Evolutionary conservation across 2,888 invertebrate genomes (phyloP).

Genomic region (Diarsia dahlii): DNA sequence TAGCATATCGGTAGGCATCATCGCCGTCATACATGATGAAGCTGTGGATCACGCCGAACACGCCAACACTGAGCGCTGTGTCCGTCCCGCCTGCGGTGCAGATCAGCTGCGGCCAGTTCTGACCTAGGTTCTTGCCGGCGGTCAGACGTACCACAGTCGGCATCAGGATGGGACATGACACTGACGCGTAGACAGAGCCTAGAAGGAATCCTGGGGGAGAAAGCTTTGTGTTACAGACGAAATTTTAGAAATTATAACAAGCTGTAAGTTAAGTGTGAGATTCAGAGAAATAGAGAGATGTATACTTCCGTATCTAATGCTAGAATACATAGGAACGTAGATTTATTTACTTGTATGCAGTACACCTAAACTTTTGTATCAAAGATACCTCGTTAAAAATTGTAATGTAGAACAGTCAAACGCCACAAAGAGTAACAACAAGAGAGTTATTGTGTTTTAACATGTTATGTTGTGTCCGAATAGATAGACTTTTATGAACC

Average conservation of each 20-base stretch:
- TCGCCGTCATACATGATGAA: slow-evolving; percentile 79
- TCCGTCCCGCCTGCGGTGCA: slow-evolving; percentile 85
- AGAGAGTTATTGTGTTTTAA: not conserved
- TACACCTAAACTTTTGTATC: not conserved
- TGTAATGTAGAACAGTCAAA: not conserved
- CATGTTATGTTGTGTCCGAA: not conserved
- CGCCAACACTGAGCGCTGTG: slow-evolving; percentile 85
- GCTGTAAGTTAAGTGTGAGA: not conserved
- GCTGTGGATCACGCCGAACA: slow-evolving; percentile 82
- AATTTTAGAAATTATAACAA: not conserved
- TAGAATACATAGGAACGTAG: not conserved
- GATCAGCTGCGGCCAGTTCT: slow-evolving; percentile 84
- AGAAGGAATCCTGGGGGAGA: slow-evolving; percentile 78
- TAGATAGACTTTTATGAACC: not conserved
- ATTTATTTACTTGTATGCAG: not conserved
- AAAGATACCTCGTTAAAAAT: not conserved
- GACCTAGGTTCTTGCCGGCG: slow-evolving; percentile 66
- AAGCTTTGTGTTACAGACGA: not conserved
- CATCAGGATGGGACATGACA: slow-evolving; percentile 84
- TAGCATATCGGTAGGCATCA: slow-evolving; percentile 79
- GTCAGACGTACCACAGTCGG: slow-evolving; percentile 78
- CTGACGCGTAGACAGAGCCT: slow-evolving; percentile 84
- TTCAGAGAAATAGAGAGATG: not conserved
- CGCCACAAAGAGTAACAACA: not conserved
- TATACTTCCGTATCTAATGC: not conserved